These are phyloP conservation scores for Metridium senile DNA, from an alignment of 92 coral and sea anemone species.

Conservation along the genomic window DNA sequence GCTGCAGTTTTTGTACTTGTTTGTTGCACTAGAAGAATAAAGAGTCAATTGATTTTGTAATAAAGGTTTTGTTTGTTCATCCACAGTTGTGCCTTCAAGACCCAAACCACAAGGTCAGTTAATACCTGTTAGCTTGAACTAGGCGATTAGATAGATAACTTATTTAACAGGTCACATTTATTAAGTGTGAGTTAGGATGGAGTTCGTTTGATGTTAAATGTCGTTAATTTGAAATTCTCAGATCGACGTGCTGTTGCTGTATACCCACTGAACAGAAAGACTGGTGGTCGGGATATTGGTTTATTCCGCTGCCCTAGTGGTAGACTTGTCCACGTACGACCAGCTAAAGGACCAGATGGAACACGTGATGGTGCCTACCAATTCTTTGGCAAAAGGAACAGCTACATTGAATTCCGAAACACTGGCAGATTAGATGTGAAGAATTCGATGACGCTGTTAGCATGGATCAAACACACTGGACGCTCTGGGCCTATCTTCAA, in stretches of 20 bases:
- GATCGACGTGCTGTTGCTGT: conserved; percentile 79
- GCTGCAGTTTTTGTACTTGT: no score
- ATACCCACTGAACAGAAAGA: conserved; percentile 60
- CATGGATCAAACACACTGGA: conserved; percentile 72
- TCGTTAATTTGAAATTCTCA: conserved; percentile 10
- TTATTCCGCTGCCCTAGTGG: conserved; percentile 76
- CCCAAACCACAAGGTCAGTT: conserved; percentile 6
- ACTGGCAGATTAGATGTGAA: conserved; percentile 63
- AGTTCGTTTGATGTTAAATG: no score
- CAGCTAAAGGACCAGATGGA: conserved; percentile 79
- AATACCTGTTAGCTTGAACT: no score
- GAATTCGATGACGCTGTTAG: conserved; percentile 66
- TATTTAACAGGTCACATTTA: no score
- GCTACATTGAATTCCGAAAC: conserved; percentile 71
- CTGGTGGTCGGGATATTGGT: conserved; percentile 66
- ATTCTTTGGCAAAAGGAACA: conserved; percentile 66
- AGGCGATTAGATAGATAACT: no score
- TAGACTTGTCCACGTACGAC: conserved; percentile 57
- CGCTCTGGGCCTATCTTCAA: conserved; percentile 67
- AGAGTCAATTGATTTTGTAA: no score
- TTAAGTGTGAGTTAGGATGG: no score
- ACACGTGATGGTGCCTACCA: conserved; percentile 74
- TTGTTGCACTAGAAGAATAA: no score
- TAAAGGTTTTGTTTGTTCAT: background rate
- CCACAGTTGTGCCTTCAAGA: background rate